Base-by-base conservation (phyloP, 2,888 invertebrate species). In the Palloptera scutellata region DNA sequence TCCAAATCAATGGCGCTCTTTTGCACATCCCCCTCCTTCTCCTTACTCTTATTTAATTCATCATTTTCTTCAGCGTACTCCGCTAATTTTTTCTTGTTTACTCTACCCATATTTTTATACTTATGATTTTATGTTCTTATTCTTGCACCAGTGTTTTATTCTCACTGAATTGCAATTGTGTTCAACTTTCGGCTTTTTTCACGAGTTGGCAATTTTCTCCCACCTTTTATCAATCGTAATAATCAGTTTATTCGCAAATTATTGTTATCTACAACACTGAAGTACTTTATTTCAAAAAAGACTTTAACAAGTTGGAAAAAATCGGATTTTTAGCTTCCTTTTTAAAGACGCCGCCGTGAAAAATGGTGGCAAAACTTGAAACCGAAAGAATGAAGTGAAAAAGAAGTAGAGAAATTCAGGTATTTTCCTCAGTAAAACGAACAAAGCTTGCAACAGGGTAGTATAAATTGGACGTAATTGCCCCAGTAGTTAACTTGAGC, bases 81-180 rank as follows among this genome's bases (percentile, higher is more conserved):
- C 19, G 77, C 75, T 48, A 78, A 72, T 73, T 82, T 83, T 62
- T 78, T 83, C 70, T 83, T 83, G 55, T 82, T 80, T 41, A 79
- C 72, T 67, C 82, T 79, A 13, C 78, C 83, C 83, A 83, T 83
- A 48, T 64, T 64, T 53, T 17, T 48, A 19, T 61, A 61, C n/a
- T n/a, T n/a, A n/a, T n/a, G n/a, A n/a, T n/a, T n/a, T n/a, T n/a
- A n/a, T n/a, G n/a, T n/a, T n/a, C n/a, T 51, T 12, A 17, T 41
- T 66, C 45, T 58, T 30, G 6, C 30, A 30, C 30, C 30, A 2
- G 30, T 30, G 53, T 58, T 63, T 55, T 6, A 40, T 30, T 42
- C 40, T 43, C 20, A 43, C 51, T 52, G 15, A 12, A 41, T 62
- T 62, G 30, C n/a, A 52, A 42, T 8, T 15, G 13, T 13, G 19